Base-by-base conservation (phyloP, 2,113 vertebrate genomes). In the Pipra filicauda region DNA sequence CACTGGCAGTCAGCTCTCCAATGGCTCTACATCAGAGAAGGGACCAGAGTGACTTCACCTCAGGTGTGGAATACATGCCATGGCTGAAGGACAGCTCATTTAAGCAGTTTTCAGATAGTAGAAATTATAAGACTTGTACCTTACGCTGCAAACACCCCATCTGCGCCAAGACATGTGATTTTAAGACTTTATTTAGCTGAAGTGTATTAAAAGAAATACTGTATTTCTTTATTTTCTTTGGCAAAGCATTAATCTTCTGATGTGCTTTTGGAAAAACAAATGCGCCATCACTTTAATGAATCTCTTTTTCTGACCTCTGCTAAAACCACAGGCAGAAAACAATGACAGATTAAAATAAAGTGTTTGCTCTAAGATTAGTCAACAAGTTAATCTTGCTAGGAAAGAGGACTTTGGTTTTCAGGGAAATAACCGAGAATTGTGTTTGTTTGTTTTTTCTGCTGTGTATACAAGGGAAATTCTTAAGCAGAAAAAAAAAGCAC, bases 261-360 rank as follows among this genome's bases (percentile, higher is more conserved):
- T 51, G 70, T 91, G 46, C 44, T 72, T 89, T 92, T 0, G 0
- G 76, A 91, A 96, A 96, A 96, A 94, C 80, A 96, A 94, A 89
- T 61, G 91, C 3, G 0, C 89, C 55, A 87, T 75, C 44, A 57
- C n/a, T 92, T 94, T 93, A 96, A 95, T 46, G 62, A 94, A 72
- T 58, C 69, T 80, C 64, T 91, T 93, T 82, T 86, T 88, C 61
- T 94, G 87, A 92, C 91, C 83, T 91, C 83, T 65, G 19, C 57
- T 93, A 92, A 95, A 94, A 79, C 61, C 78, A 67, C 35, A 91
- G 65, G 65, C 73, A 92, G 85, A 96, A 96, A 96, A 97, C 92
- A 96, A 95, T 93, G 88, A 92, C 2, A 94, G 83, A 94, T 93
- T 84, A 92, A 94, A 95, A 91, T 81, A 64, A 89, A 91, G 57